These are phyloP conservation scores for Cercocebus atys DNA, from an alignment of 2,113 vertebrate species.

Conservation along the genomic window DNA sequence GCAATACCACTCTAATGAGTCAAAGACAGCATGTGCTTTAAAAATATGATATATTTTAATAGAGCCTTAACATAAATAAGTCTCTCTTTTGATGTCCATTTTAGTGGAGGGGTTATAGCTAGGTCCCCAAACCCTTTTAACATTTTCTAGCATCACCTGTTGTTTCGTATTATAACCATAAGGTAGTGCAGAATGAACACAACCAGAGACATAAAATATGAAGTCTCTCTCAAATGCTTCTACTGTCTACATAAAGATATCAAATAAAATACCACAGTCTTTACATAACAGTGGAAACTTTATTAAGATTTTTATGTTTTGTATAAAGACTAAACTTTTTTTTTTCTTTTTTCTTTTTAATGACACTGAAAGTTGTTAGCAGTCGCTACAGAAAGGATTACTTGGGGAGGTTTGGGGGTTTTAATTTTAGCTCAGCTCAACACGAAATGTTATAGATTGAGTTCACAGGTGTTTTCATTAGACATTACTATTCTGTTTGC, in stretches of 20 bases:
- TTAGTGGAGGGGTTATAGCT: neutral
- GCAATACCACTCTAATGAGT: neutral
- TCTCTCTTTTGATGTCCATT: neutral
- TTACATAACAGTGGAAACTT: neutral
- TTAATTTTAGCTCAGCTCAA: neutral
- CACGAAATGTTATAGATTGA: constrained; percentile 2
- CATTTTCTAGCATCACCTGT: neutral
- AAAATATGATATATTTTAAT: neutral
- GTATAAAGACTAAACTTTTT: neutral
- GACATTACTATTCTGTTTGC: neutral
- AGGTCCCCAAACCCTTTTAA: neutral
- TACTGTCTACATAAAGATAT: neutral
- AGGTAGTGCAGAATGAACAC: neutral
- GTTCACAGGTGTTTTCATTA: neutral
- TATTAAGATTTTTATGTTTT: neutral
- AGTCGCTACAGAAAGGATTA: neutral
- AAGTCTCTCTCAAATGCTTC: neutral
- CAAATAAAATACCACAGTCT: neutral
- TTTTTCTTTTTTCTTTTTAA: neutral
- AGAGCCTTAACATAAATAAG: neutral
- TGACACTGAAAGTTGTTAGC: neutral
- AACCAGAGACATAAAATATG: neutral
- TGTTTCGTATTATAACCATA: neutral
- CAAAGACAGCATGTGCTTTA: neutral
- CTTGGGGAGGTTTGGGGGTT: neutral